A percentile compares a stretch with the other conserved stretches of the same genome.
Conservation (phyloP, 2,888 invertebrate species). For the Vandiemenella viatica region DNA sequence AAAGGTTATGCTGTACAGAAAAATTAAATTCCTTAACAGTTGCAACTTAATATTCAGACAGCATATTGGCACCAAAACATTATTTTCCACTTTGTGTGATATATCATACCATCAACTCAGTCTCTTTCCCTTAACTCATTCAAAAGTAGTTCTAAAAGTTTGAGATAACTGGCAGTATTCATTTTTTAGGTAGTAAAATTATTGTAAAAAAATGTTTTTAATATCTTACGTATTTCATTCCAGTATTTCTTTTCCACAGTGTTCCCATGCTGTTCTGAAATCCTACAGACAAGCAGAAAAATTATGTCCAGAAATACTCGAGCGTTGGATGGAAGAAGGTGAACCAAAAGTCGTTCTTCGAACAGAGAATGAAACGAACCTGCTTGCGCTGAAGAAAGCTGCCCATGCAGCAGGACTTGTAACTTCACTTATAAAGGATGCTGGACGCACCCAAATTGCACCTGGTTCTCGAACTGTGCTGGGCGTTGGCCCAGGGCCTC, state of each 20-base stretch:
- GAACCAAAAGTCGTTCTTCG: constrained; percentile 81
- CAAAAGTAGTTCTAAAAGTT: no score
- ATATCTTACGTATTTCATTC: background rate
- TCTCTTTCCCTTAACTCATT: no score
- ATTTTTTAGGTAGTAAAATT: no score
- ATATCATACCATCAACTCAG: no score
- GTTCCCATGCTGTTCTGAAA: constrained; percentile 74
- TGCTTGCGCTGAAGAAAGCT: constrained; percentile 48
- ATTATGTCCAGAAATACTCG: constrained; percentile 43
- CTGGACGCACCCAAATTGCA: constrained; percentile 85
- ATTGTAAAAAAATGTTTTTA: no score
- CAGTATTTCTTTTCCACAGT: constrained; percentile 28
- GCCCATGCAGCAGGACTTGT: constrained; percentile 57
- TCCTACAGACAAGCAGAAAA: constrained; percentile 57
- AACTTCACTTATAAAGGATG: constrained; percentile 67
- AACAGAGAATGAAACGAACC: constrained; percentile 57
- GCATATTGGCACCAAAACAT: no score
- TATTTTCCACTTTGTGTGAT: no score
- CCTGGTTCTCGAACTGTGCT: constrained; percentile 79
- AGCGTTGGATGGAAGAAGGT: constrained; percentile 50
- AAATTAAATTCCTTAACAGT: no score
- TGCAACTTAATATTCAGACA: no score
- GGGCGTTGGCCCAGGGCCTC: constrained; percentile 83
- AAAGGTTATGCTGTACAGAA: no score
- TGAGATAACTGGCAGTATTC: no score